These are phyloP conservation scores for Sceloporus tristichus DNA, from an alignment of 2,113 vertebrate genomes.

Conservation along the genomic window DNA sequence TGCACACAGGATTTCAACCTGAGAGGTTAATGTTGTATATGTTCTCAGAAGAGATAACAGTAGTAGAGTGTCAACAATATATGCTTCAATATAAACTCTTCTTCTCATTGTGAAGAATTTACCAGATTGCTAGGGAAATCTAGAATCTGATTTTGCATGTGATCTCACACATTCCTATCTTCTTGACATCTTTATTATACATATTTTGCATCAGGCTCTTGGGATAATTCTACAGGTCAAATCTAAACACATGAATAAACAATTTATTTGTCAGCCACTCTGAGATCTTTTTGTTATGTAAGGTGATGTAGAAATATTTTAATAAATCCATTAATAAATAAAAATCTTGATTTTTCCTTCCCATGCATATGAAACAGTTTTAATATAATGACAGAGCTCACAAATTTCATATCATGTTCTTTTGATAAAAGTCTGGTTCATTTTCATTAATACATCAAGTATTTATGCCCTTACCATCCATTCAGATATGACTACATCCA, in stretches of 20 bases:
- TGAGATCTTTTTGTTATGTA: no score
- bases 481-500: conserved; percentile 96
- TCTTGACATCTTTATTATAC: neutral
- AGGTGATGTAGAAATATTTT: no score
- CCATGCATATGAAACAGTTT: no score
- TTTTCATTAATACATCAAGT: neutral
- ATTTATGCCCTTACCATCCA: conserved; percentile 94
- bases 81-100: neutral
- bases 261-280: neutral
- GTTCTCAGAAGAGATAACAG: neutral
- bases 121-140: neutral
- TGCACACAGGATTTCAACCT: neutral
- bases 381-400: neutral
- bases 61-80: no score
- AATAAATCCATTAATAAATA: no score
- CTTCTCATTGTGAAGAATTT: neutral
- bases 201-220: neutral
- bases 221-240: neutral
- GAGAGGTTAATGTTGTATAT: no score
- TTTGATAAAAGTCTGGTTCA: neutral
- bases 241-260: neutral
- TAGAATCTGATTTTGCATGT: neutral
- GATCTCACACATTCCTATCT: no score
- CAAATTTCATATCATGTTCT: neutral
- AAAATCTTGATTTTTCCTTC: neutral